These are phyloP conservation scores for Suncus etruscus DNA, from an alignment of 2,113 vertebrate genomes.

Conservation along the genomic window DNA sequence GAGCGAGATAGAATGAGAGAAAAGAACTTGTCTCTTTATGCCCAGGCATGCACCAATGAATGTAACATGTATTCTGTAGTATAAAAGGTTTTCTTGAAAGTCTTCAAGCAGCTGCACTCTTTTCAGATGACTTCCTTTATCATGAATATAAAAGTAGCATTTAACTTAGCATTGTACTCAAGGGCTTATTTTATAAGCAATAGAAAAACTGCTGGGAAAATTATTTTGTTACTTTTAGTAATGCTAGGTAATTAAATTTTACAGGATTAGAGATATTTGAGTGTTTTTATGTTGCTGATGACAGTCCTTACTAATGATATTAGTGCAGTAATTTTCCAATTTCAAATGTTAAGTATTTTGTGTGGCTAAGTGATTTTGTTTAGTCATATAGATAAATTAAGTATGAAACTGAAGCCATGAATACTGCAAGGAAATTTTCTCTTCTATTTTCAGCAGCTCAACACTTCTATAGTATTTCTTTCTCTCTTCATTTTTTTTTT, in stretches of 20 bases:
- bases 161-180: conserved; percentile 76
- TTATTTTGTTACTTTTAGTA: conserved; percentile 69
- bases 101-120: conserved; percentile 45
- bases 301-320: conserved; percentile 74
- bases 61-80: not conserved
- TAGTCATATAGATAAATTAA: conserved; percentile 73
- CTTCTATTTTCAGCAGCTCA: conserved; percentile 19
- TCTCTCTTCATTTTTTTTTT: not conserved
- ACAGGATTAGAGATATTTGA: conserved; percentile 74
- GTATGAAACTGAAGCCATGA: conserved; percentile 51
- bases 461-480: not conserved
- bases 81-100: conserved; percentile 52
- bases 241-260: conserved; percentile 73
- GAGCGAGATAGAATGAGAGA: no score
- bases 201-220: conserved; percentile 73
- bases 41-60: not conserved
- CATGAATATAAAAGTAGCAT: conserved; percentile 75
- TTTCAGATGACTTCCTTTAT: conserved; percentile 57
- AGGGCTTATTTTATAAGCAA: conserved; percentile 75
- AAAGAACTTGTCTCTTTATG: not conserved
- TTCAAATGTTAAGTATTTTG: conserved; percentile 74
- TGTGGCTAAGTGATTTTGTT: conserved; percentile 65
- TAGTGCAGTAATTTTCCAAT: conserved; percentile 74
- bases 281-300: conserved; percentile 62
- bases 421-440: conserved; percentile 29